Evolutionary conservation across 2,888 invertebrate genomes (phyloP).

Genomic region (Lasius platythorax): DNA sequence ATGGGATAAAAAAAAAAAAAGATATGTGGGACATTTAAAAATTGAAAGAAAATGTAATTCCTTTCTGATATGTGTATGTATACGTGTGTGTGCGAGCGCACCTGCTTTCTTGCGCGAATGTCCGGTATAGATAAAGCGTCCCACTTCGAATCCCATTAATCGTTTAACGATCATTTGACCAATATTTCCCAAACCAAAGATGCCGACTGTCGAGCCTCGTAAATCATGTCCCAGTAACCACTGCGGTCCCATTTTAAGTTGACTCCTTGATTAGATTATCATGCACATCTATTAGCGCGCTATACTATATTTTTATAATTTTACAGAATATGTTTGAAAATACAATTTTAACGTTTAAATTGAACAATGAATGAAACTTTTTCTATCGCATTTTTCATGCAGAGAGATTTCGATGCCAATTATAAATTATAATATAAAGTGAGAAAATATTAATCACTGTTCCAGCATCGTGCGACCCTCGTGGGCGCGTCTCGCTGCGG

Average conservation of each 20-base stretch:
- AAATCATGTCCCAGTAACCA: conserved; percentile 94
- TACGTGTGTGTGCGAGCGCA: conserved; percentile 34
- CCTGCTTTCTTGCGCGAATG: conserved; percentile 85
- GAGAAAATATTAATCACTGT: conserved; percentile 85
- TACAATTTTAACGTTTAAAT: not conserved
- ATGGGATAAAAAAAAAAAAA: not conserved
- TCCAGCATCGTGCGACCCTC: conserved; percentile 91
- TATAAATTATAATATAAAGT: conserved; percentile 8
- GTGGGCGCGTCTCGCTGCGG: conserved; percentile 91
- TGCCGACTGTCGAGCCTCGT: conserved; percentile 92
- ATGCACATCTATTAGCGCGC: not conserved
- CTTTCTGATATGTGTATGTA: not conserved
- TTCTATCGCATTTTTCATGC: not conserved
- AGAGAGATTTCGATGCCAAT: not conserved
- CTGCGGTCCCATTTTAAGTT: conserved; percentile 89
- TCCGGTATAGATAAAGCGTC: conserved; percentile 91
- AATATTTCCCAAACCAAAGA: conserved; percentile 94
- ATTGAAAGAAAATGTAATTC: not conserved
- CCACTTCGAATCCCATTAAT: conserved; percentile 91
- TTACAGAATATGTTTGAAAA: not conserved
- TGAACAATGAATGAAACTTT: not conserved
- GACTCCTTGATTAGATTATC: conserved; percentile 58
- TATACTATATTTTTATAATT: not conserved
- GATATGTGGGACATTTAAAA: not conserved
- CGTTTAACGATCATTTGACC: conserved; percentile 92